phyloP scores from a whole-genome alignment of 37 sponge, comb jelly and placozoan genomes.

The Trichoplax adhaerens region DNA sequence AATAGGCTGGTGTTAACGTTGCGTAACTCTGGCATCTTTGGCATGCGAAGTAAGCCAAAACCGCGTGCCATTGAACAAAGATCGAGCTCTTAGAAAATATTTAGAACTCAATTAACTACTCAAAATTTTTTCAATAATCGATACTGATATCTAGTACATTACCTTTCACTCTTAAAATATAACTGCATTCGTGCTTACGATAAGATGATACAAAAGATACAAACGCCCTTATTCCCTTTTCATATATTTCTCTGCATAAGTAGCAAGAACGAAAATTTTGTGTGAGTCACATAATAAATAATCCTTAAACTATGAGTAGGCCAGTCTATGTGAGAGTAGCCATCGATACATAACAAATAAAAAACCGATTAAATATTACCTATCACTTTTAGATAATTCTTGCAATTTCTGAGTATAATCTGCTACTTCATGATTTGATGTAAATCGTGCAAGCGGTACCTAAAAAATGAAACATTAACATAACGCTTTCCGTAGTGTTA shows the following conservation, averaged over 20 bases:
- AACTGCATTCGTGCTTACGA: constrained; percentile 77
- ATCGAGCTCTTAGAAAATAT: constrained; percentile 43
- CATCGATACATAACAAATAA: too few relatives aligned
- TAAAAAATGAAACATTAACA: neutral
- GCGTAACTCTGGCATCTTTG: constrained; percentile 83
- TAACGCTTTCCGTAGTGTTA: neutral
- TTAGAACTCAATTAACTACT: neutral
- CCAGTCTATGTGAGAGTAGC: too few relatives aligned
- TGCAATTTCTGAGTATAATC: constrained; percentile 9
- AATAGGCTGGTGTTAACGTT: constrained; percentile 6
- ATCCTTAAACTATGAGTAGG: too few relatives aligned
- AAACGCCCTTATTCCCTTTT: constrained; percentile 71
- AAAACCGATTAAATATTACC: too few relatives aligned
- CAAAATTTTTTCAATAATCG: neutral
- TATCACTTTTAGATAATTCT: too few relatives aligned
- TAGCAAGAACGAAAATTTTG: too few relatives aligned
- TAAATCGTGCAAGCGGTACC: neutral
- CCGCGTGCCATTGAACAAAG: constrained; percentile 50
- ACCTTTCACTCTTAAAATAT: constrained; percentile 79
- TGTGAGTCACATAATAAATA: too few relatives aligned
- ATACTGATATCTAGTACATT: neutral
- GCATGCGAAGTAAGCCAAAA: constrained; percentile 68
- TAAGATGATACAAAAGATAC: constrained; percentile 90
- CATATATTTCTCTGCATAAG: constrained; percentile 47
- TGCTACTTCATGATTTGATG: neutral